phyloP scores from a whole-genome alignment of 2,113 vertebrate species.

The Heteronetta atricapilla region DNA sequence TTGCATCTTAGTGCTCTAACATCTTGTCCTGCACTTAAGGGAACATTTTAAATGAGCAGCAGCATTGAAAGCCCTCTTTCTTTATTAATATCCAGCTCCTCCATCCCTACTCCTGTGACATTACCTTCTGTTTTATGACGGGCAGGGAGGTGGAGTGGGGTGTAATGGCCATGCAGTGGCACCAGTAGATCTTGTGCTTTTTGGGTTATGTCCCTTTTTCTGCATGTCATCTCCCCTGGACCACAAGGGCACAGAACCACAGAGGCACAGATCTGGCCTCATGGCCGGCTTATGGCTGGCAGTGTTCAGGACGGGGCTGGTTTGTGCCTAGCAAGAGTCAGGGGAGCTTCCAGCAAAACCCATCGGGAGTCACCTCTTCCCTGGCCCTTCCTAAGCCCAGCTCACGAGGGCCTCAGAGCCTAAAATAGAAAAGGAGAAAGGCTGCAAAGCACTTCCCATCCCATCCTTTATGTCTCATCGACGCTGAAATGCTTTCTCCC shows the following conservation, averaged over 20 bases:
- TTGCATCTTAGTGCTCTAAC: neutral
- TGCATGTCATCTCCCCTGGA: neutral
- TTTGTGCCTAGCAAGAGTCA: neutral
- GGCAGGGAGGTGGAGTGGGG: neutral
- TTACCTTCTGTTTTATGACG: neutral
- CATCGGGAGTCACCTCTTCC: neutral
- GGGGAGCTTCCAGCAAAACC: neutral
- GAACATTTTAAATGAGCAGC: neutral
- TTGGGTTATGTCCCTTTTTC: neutral
- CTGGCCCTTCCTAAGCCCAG: neutral
- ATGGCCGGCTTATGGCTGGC: neutral
- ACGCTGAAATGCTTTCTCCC: conserved; percentile 36
- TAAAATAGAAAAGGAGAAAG: conserved; percentile 26
- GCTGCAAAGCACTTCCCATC: neutral
- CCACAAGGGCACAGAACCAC: neutral
- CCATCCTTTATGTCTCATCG: conserved; percentile 18
- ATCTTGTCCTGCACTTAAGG: conserved; percentile 38
- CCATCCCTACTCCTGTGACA: neutral
- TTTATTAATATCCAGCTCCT: conserved; percentile 31
- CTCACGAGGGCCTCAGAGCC: neutral
- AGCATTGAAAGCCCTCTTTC: conserved; percentile 8
- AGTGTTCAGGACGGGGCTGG: neutral
- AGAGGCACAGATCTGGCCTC: neutral
- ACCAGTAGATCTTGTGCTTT: neutral
- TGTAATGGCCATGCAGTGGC: neutral